Evolutionary conservation across 1,140 invertebrate genomes (phyloP), one percentile per base, ranked within the genome.

Genomic region (Rhopalosiphum maidis): DNA sequence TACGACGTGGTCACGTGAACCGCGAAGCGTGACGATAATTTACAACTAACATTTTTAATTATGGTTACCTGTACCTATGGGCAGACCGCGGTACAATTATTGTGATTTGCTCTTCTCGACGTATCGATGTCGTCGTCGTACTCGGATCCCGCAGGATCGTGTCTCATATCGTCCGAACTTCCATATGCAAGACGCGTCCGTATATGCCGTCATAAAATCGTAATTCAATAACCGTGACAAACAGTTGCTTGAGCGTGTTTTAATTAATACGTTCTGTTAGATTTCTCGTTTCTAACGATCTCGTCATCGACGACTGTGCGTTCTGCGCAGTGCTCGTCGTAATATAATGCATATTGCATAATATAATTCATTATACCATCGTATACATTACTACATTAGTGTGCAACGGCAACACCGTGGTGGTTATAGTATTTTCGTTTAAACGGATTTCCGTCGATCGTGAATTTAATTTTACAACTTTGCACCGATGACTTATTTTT

Each of bases 11-110:
- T 48, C 90, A 91, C 90, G 51, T 35, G 90, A 91, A 83, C 90
- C 46, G 37, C 90, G 90, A 43, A 46, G 90, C 90, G 90, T 91
- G 90, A 91, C 90, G 43, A 91, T 91, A 77, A 4, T 51, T 51
- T n/a, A 77, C 60, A 51, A 83, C 23, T 23, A 90, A 90, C 41
- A 90, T n/a, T 55, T 55, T 37, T 8, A 9, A 25, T n/a, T 15
- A 68, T 68, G 60, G 11, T 30, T n/a, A 15, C 48, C 48, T 51
- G 21, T 46, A 11, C 11, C 8, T 46, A 11, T n/a, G 18, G 30
- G 30, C 30, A 30, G 11, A 30, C 60, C 15, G 15, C 15, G 60
- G 21, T 90, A 30, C n/a, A 51, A 55, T 90, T 90, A 55, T 90
- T 90, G 88, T 55, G 37, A 41, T 90, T 90, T 41, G 88, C 51